phyloP scores from a whole-genome alignment of 2,797 vertebrate species.

The Microctenopoma lineatum region DNA sequence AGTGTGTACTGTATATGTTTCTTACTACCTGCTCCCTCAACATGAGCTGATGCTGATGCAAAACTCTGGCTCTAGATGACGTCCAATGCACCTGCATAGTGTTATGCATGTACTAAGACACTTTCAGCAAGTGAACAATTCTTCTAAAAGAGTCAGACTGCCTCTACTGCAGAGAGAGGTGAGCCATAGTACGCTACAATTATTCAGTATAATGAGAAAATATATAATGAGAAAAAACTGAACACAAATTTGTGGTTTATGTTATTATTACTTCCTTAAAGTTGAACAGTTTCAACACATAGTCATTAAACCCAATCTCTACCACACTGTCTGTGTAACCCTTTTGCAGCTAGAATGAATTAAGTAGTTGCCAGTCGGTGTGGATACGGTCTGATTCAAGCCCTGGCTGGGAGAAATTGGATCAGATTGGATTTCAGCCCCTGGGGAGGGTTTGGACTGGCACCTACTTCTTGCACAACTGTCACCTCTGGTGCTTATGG shows the following conservation, averaged over 20 bases:
- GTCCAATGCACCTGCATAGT: no score
- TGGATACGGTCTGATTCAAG: conserved; percentile 58
- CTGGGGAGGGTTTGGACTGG: conserved; percentile 24
- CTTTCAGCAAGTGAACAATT: no score
- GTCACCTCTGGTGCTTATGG: conserved; percentile 53
- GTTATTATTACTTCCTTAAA: not conserved
- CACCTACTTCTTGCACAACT: conserved; percentile 45
- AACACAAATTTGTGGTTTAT: no score
- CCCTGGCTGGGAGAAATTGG: conserved; percentile 48
- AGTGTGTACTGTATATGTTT: conserved; percentile 5
- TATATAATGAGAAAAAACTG: no score
- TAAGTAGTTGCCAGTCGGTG: conserved; percentile 28
- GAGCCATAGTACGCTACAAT: no score
- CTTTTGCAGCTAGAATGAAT: conserved; percentile 53
- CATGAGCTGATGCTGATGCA: no score
- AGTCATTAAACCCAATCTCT: conserved; percentile 12
- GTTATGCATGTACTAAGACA: no score
- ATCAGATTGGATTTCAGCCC: conserved; percentile 56
- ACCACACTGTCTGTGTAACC: conserved; percentile 25
- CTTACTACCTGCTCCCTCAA: no score
- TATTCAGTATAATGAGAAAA: no score
- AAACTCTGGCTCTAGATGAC: no score
- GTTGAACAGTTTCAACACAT: not conserved
- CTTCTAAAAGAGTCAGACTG: no score
- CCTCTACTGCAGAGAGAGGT: no score